Base-by-base conservation (phyloP, 2,888 invertebrate genomes). In the Furcula furcula region DNA sequence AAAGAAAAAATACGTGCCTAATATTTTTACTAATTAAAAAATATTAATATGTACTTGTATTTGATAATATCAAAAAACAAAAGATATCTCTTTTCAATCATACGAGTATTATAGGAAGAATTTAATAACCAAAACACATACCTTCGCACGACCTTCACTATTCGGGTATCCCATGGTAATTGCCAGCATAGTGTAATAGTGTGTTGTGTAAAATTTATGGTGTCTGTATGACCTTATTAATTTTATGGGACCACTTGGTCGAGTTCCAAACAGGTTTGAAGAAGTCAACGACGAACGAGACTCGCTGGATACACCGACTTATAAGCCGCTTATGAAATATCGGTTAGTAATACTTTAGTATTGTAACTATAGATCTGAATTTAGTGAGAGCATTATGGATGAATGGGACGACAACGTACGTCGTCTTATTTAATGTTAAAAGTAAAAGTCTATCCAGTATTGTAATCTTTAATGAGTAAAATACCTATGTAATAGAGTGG, bases 151-250 rank as follows among this genome's bases (percentile, higher is more conserved):
- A 28, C 28, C 28, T 18, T 28, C 38, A 46, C 21, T 36, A 45
- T 50, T 40, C 33, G 30, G 29, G 31, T 34, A 48, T 36, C 44
- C 48, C 44, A 44, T 53, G 34, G 55, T 60, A 59, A 65, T 62
- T 58, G 52, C 53, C 46, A n/a, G n/a, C 29, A 51, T 56, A 45
- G 47, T 41, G 53, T 59, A 57, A 66, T 64, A 58, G 45, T 56
- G 59, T 59, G 61, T 62, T 66, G 54, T 69, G 63, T 74, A 73
- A 41, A 67, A 72, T 77, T 74, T 71, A 78, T 70, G 55, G 61
- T 65, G 63, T 62, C 64, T 65, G 62, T 64, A 65, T 71, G 76
- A 77, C 77, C 81, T 84, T 80, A 83, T 84, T 84, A 80, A 76
- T 79, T 82, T 83, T 80, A 83, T 83, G 71, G 69, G 65, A 67